Evolutionary conservation across 2,797 vertebrate species (phyloP).

Genomic region (Pterois miles): DNA sequence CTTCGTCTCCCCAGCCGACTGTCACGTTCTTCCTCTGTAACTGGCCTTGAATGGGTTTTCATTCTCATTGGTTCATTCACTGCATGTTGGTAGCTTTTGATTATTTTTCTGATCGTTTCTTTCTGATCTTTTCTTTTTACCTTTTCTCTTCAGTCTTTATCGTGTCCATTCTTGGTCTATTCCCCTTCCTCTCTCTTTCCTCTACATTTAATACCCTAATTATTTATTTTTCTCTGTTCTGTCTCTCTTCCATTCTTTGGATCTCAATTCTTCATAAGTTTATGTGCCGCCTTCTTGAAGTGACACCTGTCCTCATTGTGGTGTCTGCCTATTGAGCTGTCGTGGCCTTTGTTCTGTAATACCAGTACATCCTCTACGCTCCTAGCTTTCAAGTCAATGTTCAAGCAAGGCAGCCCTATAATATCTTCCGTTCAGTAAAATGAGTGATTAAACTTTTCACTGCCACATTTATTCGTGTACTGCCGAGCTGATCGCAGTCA

Average conservation of each 20-base stretch:
- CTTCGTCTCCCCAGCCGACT: neutral
- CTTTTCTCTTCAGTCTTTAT: neutral
- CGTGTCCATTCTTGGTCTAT: neutral
- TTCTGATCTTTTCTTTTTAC: neutral
- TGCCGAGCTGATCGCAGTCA: neutral
- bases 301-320: slow-evolving; percentile 27
- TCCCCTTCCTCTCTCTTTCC: neutral
- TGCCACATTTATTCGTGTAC: too few species aligned
- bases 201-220: neutral
- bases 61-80: neutral
- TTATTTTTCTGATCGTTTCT: neutral
- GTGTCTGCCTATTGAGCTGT: neutral
- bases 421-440: neutral
- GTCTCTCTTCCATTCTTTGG: neutral
- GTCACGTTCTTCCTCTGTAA: slow-evolving; percentile 1
- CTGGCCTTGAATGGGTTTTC: neutral
- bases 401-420: neutral
- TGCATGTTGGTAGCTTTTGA: neutral
- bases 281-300: neutral
- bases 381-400: neutral
- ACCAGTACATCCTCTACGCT: neutral
- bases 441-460: neutral
- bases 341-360: slow-evolving; percentile 20
- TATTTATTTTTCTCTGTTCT: neutral
- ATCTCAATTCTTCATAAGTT: neutral